Evolutionary conservation across 2,113 vertebrate genomes (phyloP).

Genomic region (Laticauda laticaudata): DNA sequence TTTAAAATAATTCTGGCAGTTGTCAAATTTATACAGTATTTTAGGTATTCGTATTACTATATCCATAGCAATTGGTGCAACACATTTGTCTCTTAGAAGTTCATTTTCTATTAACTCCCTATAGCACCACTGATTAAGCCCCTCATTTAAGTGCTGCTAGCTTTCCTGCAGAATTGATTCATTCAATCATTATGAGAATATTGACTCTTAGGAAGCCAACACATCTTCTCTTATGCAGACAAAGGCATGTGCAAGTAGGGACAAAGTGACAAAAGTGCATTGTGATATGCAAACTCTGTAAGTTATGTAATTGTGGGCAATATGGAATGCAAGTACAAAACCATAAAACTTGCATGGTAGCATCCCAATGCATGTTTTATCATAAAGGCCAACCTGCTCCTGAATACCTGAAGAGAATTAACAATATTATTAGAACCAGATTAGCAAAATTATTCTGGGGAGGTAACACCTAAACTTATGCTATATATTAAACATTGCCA

Average conservation of each 20-base stretch:
- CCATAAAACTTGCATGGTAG: neutral
- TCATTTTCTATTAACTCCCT: neutral
- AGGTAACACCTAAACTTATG: neutral
- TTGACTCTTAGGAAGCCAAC: neutral
- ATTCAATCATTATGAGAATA: neutral
- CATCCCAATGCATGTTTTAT: neutral
- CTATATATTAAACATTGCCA: slow-evolving; percentile 5
- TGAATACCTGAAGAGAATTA: neutral
- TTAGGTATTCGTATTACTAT: neutral
- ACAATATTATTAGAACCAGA: neutral
- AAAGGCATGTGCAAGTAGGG: neutral
- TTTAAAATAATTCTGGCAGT: neutral
- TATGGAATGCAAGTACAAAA: neutral
- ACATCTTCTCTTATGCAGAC: neutral
- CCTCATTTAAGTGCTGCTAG: neutral
- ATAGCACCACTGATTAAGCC: neutral
- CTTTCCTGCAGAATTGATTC: neutral
- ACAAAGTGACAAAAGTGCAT: neutral
- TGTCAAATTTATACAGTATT: neutral
- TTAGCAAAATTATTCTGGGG: neutral
- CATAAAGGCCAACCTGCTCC: neutral
- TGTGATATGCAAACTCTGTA: neutral
- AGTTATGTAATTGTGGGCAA: neutral
- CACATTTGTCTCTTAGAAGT: neutral
- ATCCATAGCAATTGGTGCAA: neutral